phyloP scores from a whole-genome alignment of 2,113 vertebrate species.

The Catagonus wagneri region DNA sequence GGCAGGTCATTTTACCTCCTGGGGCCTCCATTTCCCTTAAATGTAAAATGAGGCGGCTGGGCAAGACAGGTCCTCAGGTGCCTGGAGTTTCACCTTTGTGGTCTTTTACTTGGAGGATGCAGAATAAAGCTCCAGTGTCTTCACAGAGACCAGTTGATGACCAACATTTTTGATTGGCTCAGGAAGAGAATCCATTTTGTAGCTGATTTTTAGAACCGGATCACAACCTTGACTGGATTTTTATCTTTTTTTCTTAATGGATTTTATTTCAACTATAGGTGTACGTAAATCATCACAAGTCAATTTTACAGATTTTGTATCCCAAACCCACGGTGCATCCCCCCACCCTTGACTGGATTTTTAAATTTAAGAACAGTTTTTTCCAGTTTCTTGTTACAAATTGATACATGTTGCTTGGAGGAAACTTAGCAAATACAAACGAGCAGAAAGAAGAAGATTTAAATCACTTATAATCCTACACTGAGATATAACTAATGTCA shows the following conservation, averaged over 20 bases:
- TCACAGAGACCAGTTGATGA: background rate
- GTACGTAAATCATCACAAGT: too few relatives aligned
- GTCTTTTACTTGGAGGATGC: background rate
- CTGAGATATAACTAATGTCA: background rate
- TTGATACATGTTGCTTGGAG: background rate
- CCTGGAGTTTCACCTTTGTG: background rate
- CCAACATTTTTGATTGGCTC: background rate
- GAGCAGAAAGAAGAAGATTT: slow-evolving; percentile 25
- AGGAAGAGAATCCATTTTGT: background rate
- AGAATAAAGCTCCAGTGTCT: background rate
- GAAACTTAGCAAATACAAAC: slow-evolving; percentile 9
- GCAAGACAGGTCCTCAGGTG: background rate
- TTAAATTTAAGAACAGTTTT: background rate
- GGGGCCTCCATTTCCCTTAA: background rate
- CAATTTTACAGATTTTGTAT: too few relatives aligned
- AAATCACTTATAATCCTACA: background rate
- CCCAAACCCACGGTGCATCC: too few relatives aligned
- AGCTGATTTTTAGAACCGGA: background rate
- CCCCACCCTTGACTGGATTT: background rate
- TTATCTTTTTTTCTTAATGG: too few relatives aligned
- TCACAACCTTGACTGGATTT: background rate
- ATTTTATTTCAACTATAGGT: too few relatives aligned
- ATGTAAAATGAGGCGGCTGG: background rate
- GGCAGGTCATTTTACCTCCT: slow-evolving; percentile 4
- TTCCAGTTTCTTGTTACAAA: background rate